Base-by-base conservation (phyloP, 2,797 vertebrate genomes). In the Mus minutoides region DNA sequence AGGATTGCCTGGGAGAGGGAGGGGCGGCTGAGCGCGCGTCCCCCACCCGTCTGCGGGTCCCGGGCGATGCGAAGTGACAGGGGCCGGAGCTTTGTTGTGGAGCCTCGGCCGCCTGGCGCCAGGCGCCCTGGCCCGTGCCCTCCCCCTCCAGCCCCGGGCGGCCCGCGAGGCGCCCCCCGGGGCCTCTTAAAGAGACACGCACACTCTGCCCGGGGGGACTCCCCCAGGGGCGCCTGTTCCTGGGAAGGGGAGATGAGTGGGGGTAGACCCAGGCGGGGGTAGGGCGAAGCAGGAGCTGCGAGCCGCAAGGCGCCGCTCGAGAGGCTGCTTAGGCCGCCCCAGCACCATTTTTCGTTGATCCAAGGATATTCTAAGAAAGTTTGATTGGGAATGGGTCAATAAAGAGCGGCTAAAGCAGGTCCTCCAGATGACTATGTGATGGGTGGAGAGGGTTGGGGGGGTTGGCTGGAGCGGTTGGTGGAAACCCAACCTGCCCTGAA, bases 71-170 rank as follows among this genome's bases (percentile, higher is more conserved):
- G 98, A 99, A 99, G 99, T 99, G 99, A 99, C 99, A 99, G 98
- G 98, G 99, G 99, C 98, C 98, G 98, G 98, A 98, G 99, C 98
- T 99, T 98, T 98, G 98, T 99, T 99, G 99, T 98, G 98, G 98
- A 98, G 98, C 98, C 98, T 99, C 98, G 98, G 99, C 99, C 98
- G 99, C 98, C 99, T 99, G 99, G 99, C 99, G 99, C 99, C 99
- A 98, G 98, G 99, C 98, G 98, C 98, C 92, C 96, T 94, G 88
- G 91, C 91, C 93, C 71, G 67, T 1, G 87, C 92, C 91, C 92
- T 94, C 97, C 91, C 91, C 71, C 94, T 67, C 64, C 88, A 96
- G 94, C 96, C 95, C 94, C 54, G 37, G 96, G 90, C 96, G 58
- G 97, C 97, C 92, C 31, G 69, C 77, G 26, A 94, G 96, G 92